Base-by-base conservation (phyloP, 1,140 invertebrate species). In the Papilio polyxenes region DNA sequence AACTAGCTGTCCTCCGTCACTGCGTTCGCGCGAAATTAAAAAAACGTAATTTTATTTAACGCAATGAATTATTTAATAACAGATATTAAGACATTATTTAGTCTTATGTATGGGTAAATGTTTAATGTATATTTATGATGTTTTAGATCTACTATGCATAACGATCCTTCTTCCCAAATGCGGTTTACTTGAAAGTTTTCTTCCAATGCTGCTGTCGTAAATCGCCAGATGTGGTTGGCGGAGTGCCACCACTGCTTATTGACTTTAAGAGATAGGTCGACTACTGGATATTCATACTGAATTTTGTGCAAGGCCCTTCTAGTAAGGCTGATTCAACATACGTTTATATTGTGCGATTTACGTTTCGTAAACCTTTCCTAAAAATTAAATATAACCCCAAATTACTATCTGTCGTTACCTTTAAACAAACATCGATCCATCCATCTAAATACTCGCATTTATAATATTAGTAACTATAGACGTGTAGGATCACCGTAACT, bases 241-340 rank as follows among this genome's bases (percentile, higher is more conserved):
- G 3, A 37, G 23, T 72, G 65, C 65, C 65, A 72, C 31, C 15
- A 37, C 65, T 15, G 65, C 65, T 72, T 72, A 72, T 72, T 72
- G 65, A 72, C 23, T 72, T 72, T 72, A 72, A 72, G 62, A 69
- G 65, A 31, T 72, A 72, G 65, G 31, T 72, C 59, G n/a, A 62
- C n/a, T 62, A 20, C 59, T 62, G 31, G 31, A 72, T 72, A 13
- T 72, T 72, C 65, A 37, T 72, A 37, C 13, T 40, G 65, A 37
- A 65, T 72, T 72, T 40, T 37, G 65, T 37, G 6, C 31, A 15
- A 72, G 31, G 31, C 11, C 31, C 37, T 69, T 11, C 31, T 72
- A 37, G 65, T 15, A 15, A 17, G 23, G 15, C 62, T 72, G 65
- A 40, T 11, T 15, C 13, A 6, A 72, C 65, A 8, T n/a, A n/a